A percentile compares a stretch with the other conserved stretches of the same genome.
Conservation (phyloP, 2,113 vertebrate genomes). For the Podilymbus podiceps region DNA sequence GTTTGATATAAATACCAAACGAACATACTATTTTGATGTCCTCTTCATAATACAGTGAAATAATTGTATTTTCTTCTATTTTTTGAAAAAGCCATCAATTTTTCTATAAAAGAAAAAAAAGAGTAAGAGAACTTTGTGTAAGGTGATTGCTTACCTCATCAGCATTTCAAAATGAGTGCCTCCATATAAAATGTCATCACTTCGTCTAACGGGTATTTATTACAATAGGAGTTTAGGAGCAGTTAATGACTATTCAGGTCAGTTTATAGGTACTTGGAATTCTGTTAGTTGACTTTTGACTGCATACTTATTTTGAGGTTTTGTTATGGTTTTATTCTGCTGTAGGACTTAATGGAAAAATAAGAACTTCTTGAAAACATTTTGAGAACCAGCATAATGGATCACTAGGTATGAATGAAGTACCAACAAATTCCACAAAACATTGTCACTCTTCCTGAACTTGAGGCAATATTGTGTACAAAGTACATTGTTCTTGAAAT, state of each 20-base stretch:
- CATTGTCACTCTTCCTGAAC: not conserved
- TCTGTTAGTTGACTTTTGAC: not conserved
- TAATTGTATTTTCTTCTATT: not conserved
- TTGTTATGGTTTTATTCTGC: not conserved
- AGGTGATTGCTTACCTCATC: not conserved
- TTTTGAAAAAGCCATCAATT: not conserved
- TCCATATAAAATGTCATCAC: not conserved
- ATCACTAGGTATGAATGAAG: not conserved
- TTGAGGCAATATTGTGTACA: not conserved
- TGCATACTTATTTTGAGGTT: accelerated
- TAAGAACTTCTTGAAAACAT: not conserved
- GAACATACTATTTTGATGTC: not conserved
- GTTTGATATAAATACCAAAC: not conserved
- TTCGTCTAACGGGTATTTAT: not conserved
- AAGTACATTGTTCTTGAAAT: not conserved
- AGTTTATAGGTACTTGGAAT: not conserved
- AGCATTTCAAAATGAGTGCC: not conserved
- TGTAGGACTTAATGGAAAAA: not conserved
- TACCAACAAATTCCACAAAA: not conserved
- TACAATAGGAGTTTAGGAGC: not conserved
- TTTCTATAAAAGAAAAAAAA: not conserved
- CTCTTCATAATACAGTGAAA: not conserved
- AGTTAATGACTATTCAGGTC: not conserved
- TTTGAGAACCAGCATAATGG: not conserved
- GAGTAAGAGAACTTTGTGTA: not conserved